Evolutionary conservation across 2,888 invertebrate genomes (phyloP).

Genomic region (Acrobeloides nanus): DNA sequence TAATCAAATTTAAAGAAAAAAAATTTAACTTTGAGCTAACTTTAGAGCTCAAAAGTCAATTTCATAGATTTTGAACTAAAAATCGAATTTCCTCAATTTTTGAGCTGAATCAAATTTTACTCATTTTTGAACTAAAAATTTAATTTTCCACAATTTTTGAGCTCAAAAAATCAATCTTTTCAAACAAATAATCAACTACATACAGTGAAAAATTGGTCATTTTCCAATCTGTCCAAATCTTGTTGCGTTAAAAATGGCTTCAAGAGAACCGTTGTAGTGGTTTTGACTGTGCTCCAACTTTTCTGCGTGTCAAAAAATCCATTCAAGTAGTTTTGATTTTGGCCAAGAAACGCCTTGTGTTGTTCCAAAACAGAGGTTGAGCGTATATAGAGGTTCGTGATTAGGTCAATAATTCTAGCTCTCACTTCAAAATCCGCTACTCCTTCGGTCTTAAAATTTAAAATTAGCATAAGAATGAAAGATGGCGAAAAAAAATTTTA

Average conservation of each 20-base stretch:
- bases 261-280: conserved; percentile 39
- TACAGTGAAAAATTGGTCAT: conserved; percentile 18
- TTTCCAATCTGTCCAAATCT: conserved; percentile 24
- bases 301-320: background rate
- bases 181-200: too few species aligned
- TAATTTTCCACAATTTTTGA: too few species aligned
- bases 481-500: too few species aligned
- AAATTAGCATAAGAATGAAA: too few species aligned
- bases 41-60: conserved; percentile 10
- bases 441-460: too few species aligned
- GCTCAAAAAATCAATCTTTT: too few species aligned
- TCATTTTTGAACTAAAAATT: too few species aligned
- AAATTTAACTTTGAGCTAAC: background rate
- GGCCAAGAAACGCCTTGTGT: conserved; percentile 25
- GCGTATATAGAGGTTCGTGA: conserved; percentile 37
- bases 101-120: too few species aligned
- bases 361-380: conserved; percentile 35
- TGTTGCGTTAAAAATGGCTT: conserved; percentile 35
- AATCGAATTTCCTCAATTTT: too few species aligned
- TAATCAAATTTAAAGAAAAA: background rate
- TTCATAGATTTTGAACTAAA: too few species aligned
- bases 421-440: conserved; percentile 39
- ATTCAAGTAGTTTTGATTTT: conserved; percentile 11
- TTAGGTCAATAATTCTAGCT: conserved; percentile 32
- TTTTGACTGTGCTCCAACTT: conserved; percentile 18